phyloP scores from a whole-genome alignment of 2,888 invertebrate genomes.

The Merodon equestris region DNA sequence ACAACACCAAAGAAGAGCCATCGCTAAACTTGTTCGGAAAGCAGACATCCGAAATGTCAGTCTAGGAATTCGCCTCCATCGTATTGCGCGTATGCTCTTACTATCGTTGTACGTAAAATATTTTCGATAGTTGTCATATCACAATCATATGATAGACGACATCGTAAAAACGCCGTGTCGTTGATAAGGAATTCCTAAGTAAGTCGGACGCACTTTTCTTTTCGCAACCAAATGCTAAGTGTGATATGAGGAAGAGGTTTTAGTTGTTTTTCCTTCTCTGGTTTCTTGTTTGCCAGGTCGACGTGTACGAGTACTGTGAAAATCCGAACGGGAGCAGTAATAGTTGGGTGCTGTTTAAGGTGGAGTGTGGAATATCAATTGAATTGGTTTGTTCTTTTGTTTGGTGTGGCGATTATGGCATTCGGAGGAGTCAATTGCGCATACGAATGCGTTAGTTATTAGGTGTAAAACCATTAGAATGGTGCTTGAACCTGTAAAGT shows the following conservation, averaged over 20 bases:
- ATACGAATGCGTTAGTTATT: constrained; percentile 38
- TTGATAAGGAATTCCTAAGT: constrained; percentile 54
- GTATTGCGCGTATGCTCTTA: too few relatives aligned
- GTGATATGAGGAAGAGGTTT: too few relatives aligned
- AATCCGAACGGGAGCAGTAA: background rate
- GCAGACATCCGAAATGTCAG: constrained; percentile 49
- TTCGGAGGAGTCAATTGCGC: constrained; percentile 27
- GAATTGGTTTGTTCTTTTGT: constrained; percentile 38
- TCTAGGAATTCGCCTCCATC: background rate
- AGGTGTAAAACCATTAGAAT: background rate
- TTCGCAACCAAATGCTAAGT: background rate
- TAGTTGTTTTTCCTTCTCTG: too few relatives aligned
- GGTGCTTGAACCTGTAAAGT: too few relatives aligned
- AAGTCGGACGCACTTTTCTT: constrained; percentile 29
- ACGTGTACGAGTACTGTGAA: constrained; percentile 14
- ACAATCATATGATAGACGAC: constrained; percentile 55
- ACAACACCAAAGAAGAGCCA: constrained; percentile 50
- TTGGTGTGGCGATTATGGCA: constrained; percentile 47
- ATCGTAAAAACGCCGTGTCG: constrained; percentile 18
- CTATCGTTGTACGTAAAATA: constrained; percentile 12
- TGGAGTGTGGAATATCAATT: constrained; percentile 52
- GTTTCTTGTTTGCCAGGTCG: constrained; percentile 2
- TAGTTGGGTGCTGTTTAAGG: constrained; percentile 1
- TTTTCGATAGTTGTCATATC: constrained; percentile 57
- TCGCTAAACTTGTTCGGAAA: constrained; percentile 23